Percentiles rank a stretch among this genome's conserved stretches.
Evolutionary conservation across 2,888 invertebrate genomes (phyloP).

Genomic region (Coenonympha glycerion): DNA sequence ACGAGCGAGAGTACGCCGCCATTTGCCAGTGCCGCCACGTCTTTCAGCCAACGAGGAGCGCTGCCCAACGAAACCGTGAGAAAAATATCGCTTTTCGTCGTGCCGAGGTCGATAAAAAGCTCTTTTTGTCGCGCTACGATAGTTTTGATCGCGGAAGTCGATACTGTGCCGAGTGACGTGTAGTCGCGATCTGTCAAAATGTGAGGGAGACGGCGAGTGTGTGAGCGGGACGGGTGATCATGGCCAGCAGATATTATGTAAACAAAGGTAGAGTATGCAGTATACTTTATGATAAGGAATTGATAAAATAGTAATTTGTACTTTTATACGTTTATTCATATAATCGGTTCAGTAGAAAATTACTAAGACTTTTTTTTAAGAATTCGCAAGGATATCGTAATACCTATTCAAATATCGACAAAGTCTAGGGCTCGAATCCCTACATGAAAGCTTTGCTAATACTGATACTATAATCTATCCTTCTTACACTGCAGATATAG

Average conservation of each 20-base stretch:
- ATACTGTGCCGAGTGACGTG: not conserved
- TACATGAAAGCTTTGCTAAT: no score
- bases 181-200: not conserved
- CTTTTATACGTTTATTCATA: no score
- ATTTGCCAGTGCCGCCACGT: slow-evolving; percentile 70
- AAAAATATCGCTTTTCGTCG: not conserved
- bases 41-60: slow-evolving; percentile 72
- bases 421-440: no score
- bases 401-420: no score
- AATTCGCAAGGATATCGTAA: no score
- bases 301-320: not conserved
- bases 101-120: not conserved
- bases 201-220: not conserved
- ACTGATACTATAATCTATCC: no score
- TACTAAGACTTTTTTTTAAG: no score
- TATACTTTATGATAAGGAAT: no score
- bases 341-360: no score
- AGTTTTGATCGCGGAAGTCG: not conserved
- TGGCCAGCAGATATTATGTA: not conserved
- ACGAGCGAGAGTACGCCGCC: slow-evolving; percentile 62
- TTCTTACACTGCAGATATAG: no score
- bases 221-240: not conserved
- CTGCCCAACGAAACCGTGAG: slow-evolving; percentile 28
- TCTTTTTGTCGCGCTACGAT: not conserved
- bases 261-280: not conserved